These are phyloP conservation scores for Hippocampus zosterae DNA, from an alignment of 2,113 vertebrate species.

Conservation along the genomic window DNA sequence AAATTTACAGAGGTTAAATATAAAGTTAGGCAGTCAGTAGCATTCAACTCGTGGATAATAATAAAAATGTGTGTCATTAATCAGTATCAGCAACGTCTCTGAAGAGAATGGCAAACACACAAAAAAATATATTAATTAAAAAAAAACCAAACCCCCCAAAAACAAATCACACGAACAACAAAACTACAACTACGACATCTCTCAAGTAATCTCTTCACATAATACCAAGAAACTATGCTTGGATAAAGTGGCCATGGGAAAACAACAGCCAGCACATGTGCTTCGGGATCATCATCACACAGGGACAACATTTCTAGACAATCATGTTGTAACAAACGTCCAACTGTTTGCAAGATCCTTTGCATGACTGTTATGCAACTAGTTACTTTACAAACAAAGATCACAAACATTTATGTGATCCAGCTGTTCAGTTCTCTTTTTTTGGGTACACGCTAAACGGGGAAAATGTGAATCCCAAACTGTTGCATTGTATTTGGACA, in stretches of 20 bases:
- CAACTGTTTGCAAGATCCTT: conserved; percentile 11
- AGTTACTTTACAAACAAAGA: conserved; percentile 1
- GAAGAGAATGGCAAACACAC: not conserved
- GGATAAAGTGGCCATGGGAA: conserved; percentile 15
- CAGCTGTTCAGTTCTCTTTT: conserved; percentile 2
- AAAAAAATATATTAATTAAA: too few species aligned
- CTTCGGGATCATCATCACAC: conserved; percentile 2
- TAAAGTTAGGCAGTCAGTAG: conserved; percentile 41
- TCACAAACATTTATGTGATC: not conserved
- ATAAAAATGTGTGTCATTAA: not conserved
- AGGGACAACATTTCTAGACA: conserved; percentile 6
- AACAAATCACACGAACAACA: not conserved
- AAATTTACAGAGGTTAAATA: not conserved
- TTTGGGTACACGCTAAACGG: not conserved
- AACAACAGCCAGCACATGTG: not conserved
- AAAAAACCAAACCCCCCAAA: too few species aligned
- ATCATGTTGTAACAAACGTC: conserved; percentile 29
- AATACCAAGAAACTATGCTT: not conserved
- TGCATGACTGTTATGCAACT: not conserved
- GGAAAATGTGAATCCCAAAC: not conserved
- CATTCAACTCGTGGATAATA: conserved; percentile 40
- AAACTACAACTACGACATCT: not conserved
- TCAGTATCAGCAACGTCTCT: too few species aligned
- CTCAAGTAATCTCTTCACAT: conserved; percentile 21
- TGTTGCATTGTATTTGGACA: not conserved